Evolutionary conservation across 2,888 invertebrate species (phyloP).

Genomic region (Sycophila texana): DNA sequence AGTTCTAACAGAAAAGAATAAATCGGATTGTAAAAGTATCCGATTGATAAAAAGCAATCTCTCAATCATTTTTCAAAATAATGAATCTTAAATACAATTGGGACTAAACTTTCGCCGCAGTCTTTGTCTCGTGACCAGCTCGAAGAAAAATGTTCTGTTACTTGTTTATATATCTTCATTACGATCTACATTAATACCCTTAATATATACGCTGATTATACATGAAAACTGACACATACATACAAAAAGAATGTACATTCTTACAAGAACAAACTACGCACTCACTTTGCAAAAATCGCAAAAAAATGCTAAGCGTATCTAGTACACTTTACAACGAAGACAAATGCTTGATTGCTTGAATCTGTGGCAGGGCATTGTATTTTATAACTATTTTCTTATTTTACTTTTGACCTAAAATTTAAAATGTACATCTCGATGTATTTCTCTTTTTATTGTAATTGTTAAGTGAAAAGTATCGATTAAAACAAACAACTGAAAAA

Average conservation of each 20-base stretch:
- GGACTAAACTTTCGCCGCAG: slow-evolving; percentile 31
- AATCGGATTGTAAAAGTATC: too few relatives aligned
- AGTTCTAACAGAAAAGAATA: too few relatives aligned
- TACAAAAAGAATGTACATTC: slow-evolving; percentile 5
- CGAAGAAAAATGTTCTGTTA: slow-evolving; percentile 27
- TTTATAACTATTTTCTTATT: slow-evolving; percentile 13
- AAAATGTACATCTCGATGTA: not conserved
- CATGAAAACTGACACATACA: slow-evolving; percentile 7
- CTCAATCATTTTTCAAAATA: slow-evolving; percentile 31
- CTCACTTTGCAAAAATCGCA: slow-evolving; percentile 9
- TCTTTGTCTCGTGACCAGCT: slow-evolving; percentile 50
- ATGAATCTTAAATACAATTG: slow-evolving; percentile 17
- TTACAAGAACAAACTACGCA: slow-evolving; percentile 18
- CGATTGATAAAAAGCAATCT: too few relatives aligned
- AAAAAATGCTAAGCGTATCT: slow-evolving; percentile 42
- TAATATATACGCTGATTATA: slow-evolving; percentile 20
- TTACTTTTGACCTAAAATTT: slow-evolving; percentile 6
- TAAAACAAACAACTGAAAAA: not conserved
- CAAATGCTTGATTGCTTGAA: slow-evolving; percentile 46
- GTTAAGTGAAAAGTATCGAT: not conserved
- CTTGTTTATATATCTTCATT: slow-evolving; percentile 6
- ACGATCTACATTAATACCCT: slow-evolving; percentile 16
- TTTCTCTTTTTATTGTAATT: not conserved
- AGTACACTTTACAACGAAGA: slow-evolving; percentile 16
- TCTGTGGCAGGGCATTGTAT: slow-evolving; percentile 35